Evolutionary conservation across 2,113 vertebrate genomes (phyloP).

Genomic region (Alethe diademata): DNA sequence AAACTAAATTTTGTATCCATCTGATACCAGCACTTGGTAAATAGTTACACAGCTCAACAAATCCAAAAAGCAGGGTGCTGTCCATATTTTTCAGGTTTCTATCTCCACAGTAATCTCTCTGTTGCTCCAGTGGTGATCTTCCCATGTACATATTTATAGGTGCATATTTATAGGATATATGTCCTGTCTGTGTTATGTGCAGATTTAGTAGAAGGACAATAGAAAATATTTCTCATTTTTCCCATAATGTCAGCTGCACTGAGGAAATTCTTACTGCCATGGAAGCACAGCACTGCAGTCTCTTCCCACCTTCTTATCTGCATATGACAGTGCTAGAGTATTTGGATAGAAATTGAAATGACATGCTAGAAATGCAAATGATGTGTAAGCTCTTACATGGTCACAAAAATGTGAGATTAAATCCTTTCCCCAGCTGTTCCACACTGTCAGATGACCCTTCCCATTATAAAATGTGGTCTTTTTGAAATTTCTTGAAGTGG

Average conservation of each 20-base stretch:
- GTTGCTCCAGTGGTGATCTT: background rate
- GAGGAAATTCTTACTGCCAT: background rate
- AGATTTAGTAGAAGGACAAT: background rate
- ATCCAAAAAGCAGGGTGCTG: background rate
- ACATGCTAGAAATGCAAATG: constrained; percentile 9
- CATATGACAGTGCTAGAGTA: background rate
- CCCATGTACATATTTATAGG: background rate
- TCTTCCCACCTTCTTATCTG: background rate
- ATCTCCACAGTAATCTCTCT: background rate
- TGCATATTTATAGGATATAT: background rate
- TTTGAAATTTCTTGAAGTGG: background rate
- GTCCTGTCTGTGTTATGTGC: background rate
- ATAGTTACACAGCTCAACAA: background rate
- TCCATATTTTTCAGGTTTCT: background rate
- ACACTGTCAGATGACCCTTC: background rate
- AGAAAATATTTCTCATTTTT: background rate
- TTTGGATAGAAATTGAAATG: constrained; percentile 11
- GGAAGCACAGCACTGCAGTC: background rate
- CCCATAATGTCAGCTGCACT: background rate
- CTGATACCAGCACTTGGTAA: background rate
- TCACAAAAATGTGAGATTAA: background rate
- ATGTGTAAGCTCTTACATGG: background rate
- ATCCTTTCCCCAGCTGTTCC: background rate
- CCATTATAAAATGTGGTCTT: background rate
- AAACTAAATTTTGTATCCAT: background rate